Conservation (phyloP, 2,113 vertebrate species). For the Pogona vitticeps region DNA sequence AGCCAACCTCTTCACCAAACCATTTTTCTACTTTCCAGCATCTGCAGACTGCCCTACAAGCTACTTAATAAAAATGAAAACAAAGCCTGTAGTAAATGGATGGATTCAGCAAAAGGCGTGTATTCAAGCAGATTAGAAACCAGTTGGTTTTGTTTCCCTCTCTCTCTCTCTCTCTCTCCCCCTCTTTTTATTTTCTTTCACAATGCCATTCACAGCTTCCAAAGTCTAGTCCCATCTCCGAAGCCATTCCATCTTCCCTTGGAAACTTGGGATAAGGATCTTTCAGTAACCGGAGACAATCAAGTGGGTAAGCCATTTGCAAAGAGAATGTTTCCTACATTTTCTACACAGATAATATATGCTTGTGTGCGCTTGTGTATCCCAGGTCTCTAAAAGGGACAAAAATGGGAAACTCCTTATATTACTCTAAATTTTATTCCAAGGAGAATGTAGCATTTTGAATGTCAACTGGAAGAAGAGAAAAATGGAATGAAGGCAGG, state of each 20-base stretch:
- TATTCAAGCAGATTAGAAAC: conserved; percentile 7
- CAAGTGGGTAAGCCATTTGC: not conserved
- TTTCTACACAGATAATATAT: not conserved
- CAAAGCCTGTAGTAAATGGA: not conserved
- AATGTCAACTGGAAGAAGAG: not conserved
- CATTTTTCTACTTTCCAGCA: not conserved
- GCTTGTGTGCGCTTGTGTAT: not conserved
- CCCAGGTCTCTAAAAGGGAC: not conserved
- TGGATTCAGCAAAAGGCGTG: not conserved
- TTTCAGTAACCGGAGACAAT: not conserved
- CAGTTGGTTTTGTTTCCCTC: not conserved
- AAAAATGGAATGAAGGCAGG: not conserved
- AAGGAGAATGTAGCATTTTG: not conserved
- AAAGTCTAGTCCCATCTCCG: not conserved
- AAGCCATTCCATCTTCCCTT: not conserved
- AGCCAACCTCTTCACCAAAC: not conserved
- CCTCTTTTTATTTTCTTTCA: not conserved
- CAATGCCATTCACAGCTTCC: conserved; percentile 15
- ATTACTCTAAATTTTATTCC: not conserved
- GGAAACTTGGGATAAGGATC: not conserved
- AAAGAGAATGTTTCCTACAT: not conserved
- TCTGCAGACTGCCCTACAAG: not conserved
- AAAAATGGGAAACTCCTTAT: not conserved
- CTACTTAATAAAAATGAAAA: not conserved
- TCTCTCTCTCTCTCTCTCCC: not conserved